Conservation (phyloP, 2,797 vertebrate genomes). For the Enoplosus armatus region DNA sequence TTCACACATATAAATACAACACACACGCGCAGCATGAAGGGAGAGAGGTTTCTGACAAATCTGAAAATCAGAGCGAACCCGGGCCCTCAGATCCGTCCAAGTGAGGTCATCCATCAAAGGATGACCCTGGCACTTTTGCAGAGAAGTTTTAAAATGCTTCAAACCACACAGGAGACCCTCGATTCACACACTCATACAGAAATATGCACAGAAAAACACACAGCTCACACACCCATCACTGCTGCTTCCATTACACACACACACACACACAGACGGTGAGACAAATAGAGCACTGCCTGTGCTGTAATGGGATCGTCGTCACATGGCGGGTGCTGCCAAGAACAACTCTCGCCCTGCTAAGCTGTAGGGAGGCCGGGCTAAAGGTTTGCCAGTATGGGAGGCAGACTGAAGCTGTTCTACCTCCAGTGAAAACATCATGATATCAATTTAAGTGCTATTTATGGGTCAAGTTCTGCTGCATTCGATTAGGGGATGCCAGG, state of each 20-base stretch:
- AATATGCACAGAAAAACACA: slow-evolving; percentile 23
- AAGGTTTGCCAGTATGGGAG: slow-evolving; percentile 38
- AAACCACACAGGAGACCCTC: slow-evolving; percentile 34
- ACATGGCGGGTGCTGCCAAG: slow-evolving; percentile 55
- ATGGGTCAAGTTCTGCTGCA: slow-evolving; percentile 46
- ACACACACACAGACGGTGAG: slow-evolving; percentile 57
- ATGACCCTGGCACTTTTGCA: slow-evolving; percentile 42
- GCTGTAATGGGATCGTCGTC: slow-evolving; percentile 63
- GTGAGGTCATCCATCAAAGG: slow-evolving; percentile 66
- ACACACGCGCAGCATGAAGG: slow-evolving; percentile 19
- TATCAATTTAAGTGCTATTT: slow-evolving; percentile 60
- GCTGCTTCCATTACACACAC: slow-evolving; percentile 65
- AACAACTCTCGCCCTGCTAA: slow-evolving; percentile 47
- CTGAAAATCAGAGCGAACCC: slow-evolving; percentile 26
- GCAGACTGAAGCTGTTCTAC: slow-evolving; percentile 49
- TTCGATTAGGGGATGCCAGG: slow-evolving; percentile 30
- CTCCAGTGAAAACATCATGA: slow-evolving; percentile 49
- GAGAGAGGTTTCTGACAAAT: slow-evolving; percentile 28
- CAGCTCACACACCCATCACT: slow-evolving; percentile 40
- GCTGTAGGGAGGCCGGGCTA: slow-evolving; percentile 39
- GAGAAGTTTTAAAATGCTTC: slow-evolving; percentile 60
- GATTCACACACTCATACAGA: slow-evolving; percentile 26
- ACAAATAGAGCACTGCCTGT: slow-evolving; percentile 60
- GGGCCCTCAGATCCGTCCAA: slow-evolving; percentile 26
- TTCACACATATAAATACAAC: slow-evolving; percentile 27